phyloP scores from a whole-genome alignment of 1,140 invertebrate genomes.

The Dinothrombium tinctorium region DNA sequence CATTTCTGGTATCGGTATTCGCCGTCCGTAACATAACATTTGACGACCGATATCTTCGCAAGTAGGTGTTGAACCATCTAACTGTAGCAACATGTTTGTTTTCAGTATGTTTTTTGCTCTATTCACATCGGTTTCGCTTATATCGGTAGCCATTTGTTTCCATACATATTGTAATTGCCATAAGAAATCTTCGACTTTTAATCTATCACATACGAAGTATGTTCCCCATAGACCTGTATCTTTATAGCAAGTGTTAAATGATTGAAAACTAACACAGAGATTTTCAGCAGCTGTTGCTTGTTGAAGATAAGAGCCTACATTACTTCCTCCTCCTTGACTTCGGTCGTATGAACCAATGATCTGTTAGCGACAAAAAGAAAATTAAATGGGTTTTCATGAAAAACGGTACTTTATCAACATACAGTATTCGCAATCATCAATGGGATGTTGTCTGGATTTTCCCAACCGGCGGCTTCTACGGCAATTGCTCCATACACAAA shows the following conservation, averaged over 20 bases:
- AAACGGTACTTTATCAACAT: background rate
- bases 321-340: conserved; percentile 67
- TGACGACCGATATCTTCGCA: conserved; percentile 98
- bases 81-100: conserved; percentile 85
- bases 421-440: conserved; percentile 94
- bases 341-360: conserved; percentile 31
- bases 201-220: conserved; percentile 70
- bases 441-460: conserved; percentile 84
- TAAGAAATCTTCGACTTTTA: conserved; percentile 39
- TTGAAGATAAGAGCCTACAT: conserved; percentile 61
- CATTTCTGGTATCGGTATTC: conserved; percentile 81
- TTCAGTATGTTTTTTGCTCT: conserved; percentile 84
- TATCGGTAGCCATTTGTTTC: conserved; percentile 69
- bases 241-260: conserved; percentile 98
- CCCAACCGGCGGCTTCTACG: conserved; percentile 86
- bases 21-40: conserved; percentile 82
- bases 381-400: background rate
- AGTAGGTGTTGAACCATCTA: conserved; percentile 94
- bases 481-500: conserved; percentile 84
- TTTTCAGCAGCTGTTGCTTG: conserved; percentile 37
- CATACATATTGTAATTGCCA: conserved; percentile 58
- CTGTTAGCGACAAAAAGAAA: background rate
- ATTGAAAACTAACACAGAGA: conserved; percentile 82
- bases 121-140: conserved; percentile 75
- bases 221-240: conserved; percentile 95